These are phyloP conservation scores for Sinopyrophorus schimmeli DNA, from an alignment of 2,888 invertebrate genomes.

Conservation along the genomic window DNA sequence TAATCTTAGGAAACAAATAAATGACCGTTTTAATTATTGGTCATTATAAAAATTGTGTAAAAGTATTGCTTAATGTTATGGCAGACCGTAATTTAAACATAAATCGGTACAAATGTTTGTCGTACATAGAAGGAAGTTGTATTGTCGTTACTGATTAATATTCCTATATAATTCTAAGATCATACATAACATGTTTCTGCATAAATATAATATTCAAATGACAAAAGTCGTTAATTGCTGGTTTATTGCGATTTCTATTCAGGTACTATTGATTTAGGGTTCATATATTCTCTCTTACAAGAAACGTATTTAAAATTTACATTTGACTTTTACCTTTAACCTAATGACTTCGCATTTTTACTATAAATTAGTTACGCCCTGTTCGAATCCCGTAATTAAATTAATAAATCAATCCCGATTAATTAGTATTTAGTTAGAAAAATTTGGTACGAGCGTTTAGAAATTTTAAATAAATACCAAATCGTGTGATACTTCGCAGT, in stretches of 20 bases:
- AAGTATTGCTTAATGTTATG: too few relatives aligned
- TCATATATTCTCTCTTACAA: conserved; percentile 19
- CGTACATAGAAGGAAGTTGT: conserved; percentile 8
- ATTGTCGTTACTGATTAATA: conserved; percentile 32
- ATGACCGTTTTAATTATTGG: too few relatives aligned
- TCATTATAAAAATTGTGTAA: too few relatives aligned
- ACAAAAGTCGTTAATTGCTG: conserved; percentile 37
- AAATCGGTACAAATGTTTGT: not conserved
- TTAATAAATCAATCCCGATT: too few relatives aligned
- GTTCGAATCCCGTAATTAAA: too few relatives aligned
- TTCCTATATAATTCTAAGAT: conserved; percentile 28
- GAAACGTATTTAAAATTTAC: conserved; percentile 12
- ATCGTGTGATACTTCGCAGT: too few relatives aligned
- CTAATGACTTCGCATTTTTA: too few relatives aligned
- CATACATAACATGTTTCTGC: conserved; percentile 30
- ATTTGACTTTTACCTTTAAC: conserved; percentile 16
- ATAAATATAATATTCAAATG: conserved; percentile 36
- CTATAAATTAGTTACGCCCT: too few relatives aligned
- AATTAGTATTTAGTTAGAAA: too few relatives aligned
- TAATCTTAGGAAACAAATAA: too few relatives aligned
- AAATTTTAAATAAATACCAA: too few relatives aligned
- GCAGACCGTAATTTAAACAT: not conserved
- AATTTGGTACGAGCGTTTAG: too few relatives aligned
- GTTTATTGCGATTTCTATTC: conserved; percentile 34
- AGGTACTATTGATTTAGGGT: conserved; percentile 35